Evolutionary conservation across 2,113 vertebrate species (phyloP), one percentile per base, ranked within the genome.

Genomic region (Aspiorhynchus laticeps): DNA sequence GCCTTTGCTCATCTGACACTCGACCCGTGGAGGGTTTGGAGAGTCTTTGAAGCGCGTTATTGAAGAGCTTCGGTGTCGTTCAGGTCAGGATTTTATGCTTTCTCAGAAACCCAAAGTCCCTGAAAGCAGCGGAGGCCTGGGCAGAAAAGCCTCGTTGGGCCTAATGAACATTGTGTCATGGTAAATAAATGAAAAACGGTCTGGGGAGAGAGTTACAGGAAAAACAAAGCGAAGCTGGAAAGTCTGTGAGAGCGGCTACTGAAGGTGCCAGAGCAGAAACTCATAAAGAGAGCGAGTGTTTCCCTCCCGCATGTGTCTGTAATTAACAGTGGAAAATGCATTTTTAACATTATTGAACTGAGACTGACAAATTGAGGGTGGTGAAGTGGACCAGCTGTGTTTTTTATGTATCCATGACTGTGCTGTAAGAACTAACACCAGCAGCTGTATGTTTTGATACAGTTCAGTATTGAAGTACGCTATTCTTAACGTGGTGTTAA

Each of bases 1-100:
- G 86, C 71, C 59, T 80, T 88, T 67, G 84, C 65, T 56, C 36
- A 69, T 82, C 86, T 24, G 91, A 92, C 91, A 93, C 88, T 80
- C 76, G 88, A 92, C 85, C 87, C 84, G 77, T 33, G 46, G 74
- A 81, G 88, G 89, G 86, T 91, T 93, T 67, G 41, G 36, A 19
- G 46, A 84, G 88, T 61, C 90, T 92, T 92, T 93, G 90, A 93
- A 90, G 89, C 67, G 28, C 14, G 80, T 28, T 46, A 78, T 81
- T 63, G 63, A 88, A 87, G 17, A 75, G 59, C 76, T 87, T 85
- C 43, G 26, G 15, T 73, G 78, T 33, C 28, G n/a, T 11, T 26
- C 46, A 14, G n/a, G n/a, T n/a, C n/a, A n/a, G n/a, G n/a, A n/a
- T n/a, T n/a, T n/a, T n/a, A n/a, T n/a, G n/a, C n/a, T n/a, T n/a